A percentile compares a stretch with the other conserved stretches of the same genome.
These are phyloP conservation scores for Sarotherodon lohbergeri DNA, from an alignment of 2,113 vertebrate genomes.

Conservation along the genomic window DNA sequence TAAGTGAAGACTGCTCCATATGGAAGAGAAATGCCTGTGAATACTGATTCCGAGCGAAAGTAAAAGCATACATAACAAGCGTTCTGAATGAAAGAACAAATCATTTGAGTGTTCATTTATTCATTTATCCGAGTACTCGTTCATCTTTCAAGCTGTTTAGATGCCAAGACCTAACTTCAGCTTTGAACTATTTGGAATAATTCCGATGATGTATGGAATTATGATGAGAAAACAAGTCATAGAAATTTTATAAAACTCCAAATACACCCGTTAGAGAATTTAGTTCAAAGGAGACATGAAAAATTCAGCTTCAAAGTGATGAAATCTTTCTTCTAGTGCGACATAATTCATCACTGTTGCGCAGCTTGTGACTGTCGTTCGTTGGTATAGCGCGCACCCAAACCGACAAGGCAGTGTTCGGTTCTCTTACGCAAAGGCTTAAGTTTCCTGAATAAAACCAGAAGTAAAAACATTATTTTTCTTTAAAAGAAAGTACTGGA, in stretches of 20 bases:
- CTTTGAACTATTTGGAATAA: not conserved
- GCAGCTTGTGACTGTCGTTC: not conserved
- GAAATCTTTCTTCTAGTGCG: not conserved
- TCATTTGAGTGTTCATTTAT: not conserved
- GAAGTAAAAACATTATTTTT: not conserved
- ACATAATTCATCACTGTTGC: not conserved
- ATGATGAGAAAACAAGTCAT: not conserved
- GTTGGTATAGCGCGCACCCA: not conserved
- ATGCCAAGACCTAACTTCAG: not conserved
- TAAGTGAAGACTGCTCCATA: constrained; percentile 46
- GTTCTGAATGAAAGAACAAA: not conserved
- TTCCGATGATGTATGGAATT: not conserved
- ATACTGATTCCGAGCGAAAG: constrained; percentile 40
- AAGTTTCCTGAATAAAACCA: not conserved
- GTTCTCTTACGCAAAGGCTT: not conserved
- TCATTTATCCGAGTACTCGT: not conserved
- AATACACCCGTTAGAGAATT: not conserved
- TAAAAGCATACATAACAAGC: constrained; percentile 13
- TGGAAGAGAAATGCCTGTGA: constrained; percentile 34
- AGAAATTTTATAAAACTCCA: not conserved
- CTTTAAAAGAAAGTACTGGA: not conserved
- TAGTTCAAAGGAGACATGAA: constrained; percentile 3
- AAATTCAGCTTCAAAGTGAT: not conserved
- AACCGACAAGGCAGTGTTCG: not conserved
- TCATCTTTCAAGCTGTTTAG: not conserved